These are phyloP conservation scores for Araneus ventricosus DNA, from an alignment of 1,140 invertebrate species.

Conservation along the genomic window DNA sequence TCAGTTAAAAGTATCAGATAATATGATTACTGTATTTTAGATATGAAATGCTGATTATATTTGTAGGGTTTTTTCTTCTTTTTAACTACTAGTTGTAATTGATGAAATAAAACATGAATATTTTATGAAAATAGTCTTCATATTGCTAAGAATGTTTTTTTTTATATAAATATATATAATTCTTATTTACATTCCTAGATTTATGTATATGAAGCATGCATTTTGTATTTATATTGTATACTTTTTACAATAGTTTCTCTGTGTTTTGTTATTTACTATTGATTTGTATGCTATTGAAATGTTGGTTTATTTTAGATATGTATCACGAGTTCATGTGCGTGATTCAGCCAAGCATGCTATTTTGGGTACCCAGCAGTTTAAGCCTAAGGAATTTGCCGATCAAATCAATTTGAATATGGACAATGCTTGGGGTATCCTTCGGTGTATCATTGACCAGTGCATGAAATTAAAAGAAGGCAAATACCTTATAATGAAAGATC, in stretches of 20 bases:
- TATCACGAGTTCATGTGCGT: constrained; percentile 94
- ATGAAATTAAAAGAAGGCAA: constrained; percentile 98
- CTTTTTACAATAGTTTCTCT: too few relatives aligned
- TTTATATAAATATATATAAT: too few relatives aligned
- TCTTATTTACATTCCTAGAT: not conserved
- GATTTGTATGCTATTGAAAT: not conserved
- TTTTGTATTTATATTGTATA: too few relatives aligned
- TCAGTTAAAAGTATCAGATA: too few relatives aligned
- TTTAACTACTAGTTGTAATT: too few relatives aligned
- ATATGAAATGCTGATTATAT: too few relatives aligned
- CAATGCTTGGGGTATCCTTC: constrained; percentile 99
- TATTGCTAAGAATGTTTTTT: not conserved
- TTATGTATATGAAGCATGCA: too few relatives aligned
- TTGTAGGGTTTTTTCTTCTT: too few relatives aligned
- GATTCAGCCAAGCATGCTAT: constrained; percentile 98
- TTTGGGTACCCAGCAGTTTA: constrained; percentile 98
- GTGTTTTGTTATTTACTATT: not conserved
- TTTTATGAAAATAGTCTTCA: too few relatives aligned
- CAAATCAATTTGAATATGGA: constrained; percentile 99
- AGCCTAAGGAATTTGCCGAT: constrained; percentile 98
- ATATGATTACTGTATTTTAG: too few relatives aligned
- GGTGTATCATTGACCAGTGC: constrained; percentile 98
- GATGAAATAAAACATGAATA: too few relatives aligned
- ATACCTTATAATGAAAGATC: constrained; percentile 99
- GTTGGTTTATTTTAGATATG: constrained; percentile 85